Percentiles rank a stretch among this genome's conserved stretches.
These are phyloP conservation scores for Pollimyrus isidori DNA, from an alignment of 2,113 vertebrate genomes.

Conservation along the genomic window DNA sequence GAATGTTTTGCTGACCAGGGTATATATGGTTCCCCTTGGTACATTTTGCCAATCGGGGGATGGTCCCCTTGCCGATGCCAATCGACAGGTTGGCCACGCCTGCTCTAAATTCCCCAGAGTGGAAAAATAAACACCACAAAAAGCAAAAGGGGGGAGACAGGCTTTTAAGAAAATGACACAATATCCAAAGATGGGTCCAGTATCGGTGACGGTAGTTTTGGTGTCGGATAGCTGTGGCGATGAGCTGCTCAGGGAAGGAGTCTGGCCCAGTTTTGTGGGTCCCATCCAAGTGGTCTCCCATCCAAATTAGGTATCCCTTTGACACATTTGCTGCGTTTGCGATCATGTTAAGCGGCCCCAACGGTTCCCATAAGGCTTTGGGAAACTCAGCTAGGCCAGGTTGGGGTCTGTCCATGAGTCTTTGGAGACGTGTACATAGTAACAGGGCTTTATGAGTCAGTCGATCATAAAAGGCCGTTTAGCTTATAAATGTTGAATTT, in stretches of 20 bases:
- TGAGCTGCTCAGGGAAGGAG: not conserved
- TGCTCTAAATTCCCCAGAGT: not conserved
- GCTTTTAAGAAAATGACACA: not conserved
- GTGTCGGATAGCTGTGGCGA: not conserved
- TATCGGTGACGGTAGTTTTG: not conserved
- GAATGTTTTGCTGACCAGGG: not conserved
- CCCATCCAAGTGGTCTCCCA: not conserved
- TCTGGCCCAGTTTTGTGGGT: not conserved
- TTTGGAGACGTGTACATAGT: not conserved
- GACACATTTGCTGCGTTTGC: not conserved
- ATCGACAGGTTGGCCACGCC: not conserved
- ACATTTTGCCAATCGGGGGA: not conserved
- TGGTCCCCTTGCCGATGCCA: not conserved
- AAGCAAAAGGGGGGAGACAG: not conserved
- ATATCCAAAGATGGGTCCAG: not conserved
- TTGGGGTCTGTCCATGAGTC: not conserved
- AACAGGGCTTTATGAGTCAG: not conserved
- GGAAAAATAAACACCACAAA: not conserved
- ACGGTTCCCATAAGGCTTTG: not conserved
- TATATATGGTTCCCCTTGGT: not conserved
- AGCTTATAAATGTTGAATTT: conserved; percentile 12
- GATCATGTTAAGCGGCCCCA: not conserved
- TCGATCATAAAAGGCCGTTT: not conserved
- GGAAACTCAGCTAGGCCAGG: not conserved
- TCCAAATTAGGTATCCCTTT: not conserved